phyloP scores from a whole-genome alignment of 2,113 vertebrate genomes.

The Haliaeetus leucogaster region DNA sequence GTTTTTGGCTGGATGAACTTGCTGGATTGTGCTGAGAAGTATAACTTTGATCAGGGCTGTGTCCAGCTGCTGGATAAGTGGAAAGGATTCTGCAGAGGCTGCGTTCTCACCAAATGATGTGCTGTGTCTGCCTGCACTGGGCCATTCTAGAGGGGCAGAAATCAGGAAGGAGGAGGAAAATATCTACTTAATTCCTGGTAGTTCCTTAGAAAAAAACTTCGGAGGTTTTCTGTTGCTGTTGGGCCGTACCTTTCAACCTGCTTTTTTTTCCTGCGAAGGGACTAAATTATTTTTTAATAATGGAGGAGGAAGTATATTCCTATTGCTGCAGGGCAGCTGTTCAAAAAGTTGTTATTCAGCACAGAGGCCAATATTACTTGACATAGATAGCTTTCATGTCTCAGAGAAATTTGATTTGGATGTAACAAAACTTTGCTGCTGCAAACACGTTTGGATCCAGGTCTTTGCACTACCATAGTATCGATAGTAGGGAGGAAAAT shows the following conservation, averaged over 20 bases:
- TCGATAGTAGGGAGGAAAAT: not conserved
- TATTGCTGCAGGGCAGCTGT: not conserved
- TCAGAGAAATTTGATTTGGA: not conserved
- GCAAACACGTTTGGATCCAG: not conserved
- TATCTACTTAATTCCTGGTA: not conserved
- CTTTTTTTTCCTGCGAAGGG: not conserved
- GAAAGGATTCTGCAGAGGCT: not conserved
- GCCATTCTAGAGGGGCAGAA: not conserved
- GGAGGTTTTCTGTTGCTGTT: not conserved
- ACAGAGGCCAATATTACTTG: not conserved
- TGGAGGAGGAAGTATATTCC: not conserved
- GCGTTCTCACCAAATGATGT: not conserved
- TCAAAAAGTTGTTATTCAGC: not conserved
- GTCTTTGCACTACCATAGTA: not conserved
- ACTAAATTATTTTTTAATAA: slow-evolving; percentile 31
- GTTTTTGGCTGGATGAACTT: not conserved
- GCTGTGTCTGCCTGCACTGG: not conserved
- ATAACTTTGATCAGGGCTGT: not conserved
- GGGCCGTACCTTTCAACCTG: not conserved
- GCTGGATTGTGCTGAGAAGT: not conserved
- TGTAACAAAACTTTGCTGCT: not conserved
- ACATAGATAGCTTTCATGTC: not conserved
- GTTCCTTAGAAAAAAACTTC: not conserved
- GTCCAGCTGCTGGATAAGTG: slow-evolving; percentile 14
- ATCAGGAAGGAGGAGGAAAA: not conserved